Base-by-base conservation (phyloP, 2,797 vertebrate species). In the Gymnoscopelus microlampas region DNA sequence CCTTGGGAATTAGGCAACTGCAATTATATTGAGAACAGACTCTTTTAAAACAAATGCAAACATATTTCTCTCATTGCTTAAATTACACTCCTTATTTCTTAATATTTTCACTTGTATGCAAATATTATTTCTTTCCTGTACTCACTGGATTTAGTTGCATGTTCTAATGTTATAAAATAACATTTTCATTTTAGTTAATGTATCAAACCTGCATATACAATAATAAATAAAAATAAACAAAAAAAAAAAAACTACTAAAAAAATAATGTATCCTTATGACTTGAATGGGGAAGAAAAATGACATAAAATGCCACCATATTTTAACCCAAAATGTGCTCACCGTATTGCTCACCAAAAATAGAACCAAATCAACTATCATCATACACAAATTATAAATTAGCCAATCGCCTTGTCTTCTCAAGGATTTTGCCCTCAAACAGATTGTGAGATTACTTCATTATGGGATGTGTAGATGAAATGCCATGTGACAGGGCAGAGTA, bases 401-500 rank as follows among this genome's bases (percentile, higher is more conserved):
- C 39, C 39, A 8, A 44, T 44, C 39, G 39, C 39, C 39, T 8
- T 23, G 24, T 44, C 14, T 44, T 48, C 49, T 51, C 35, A 39
- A 35, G 13, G 5, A 53, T 11, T 39, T 49, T 23, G 23, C 4
- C 8, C 57, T 69, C 13, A 47, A 11, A 12, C 12, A 15, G 23
- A 58, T 29, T 29, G 26, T 50, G 24, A 72, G 49, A 23, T 26
- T 12, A 1, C 19, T 19, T 26, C 60, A 12, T 57, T 65, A 60
- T 26, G 39, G 51, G 51, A 67, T 60, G 64, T 60, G 47, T 53
- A 35, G 10, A 48, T 68, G 60, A 44, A 44, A 73, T 77, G 63
- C 72, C 60, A 55, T 74, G 73, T 72, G 78, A 76, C 73, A 57
- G 73, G 64, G 63, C 39, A 49, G 66, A 62, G 26, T 57, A 66